phyloP scores from a whole-genome alignment of 2,113 vertebrate genomes.

The Sebastes fasciatus region DNA sequence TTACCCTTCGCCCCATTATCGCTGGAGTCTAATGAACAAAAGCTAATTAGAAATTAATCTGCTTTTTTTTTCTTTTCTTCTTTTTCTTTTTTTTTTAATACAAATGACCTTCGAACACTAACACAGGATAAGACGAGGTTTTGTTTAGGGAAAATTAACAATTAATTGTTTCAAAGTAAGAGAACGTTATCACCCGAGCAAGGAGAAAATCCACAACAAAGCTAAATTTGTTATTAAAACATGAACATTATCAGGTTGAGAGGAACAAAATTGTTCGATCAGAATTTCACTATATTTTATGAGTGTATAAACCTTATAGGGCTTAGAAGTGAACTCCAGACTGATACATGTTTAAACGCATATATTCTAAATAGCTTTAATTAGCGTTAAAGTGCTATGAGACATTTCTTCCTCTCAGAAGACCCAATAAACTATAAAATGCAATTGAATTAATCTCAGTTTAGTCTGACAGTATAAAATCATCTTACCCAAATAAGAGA shows the following conservation, averaged over 20 bases:
- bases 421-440: not conserved
- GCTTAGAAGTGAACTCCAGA: not conserved
- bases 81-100: conserved; percentile 26
- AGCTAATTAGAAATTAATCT: conserved; percentile 77
- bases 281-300: not conserved
- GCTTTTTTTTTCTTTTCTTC: not conserved
- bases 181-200: not conserved
- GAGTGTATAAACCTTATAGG: not conserved
- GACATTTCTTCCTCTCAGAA: not conserved
- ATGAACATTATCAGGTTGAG: not conserved
- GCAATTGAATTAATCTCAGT: not conserved
- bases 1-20: conserved; percentile 69
- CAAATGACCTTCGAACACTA: conserved; percentile 66
- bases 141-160: conserved; percentile 35
- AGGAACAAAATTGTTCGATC: not conserved
- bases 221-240: conserved; percentile 6
- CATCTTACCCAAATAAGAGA: not conserved
- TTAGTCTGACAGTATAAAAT: not conserved
- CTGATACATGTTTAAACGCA: not conserved
- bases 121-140: conserved; percentile 33
- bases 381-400: not conserved
- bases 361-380: not conserved
- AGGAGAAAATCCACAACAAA: conserved; percentile 2
- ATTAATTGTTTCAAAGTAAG: conserved; percentile 46
- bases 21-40: conserved; percentile 72